Evolutionary conservation across 2,888 invertebrate species (phyloP).

Genomic region (Cerastoderma edule): DNA sequence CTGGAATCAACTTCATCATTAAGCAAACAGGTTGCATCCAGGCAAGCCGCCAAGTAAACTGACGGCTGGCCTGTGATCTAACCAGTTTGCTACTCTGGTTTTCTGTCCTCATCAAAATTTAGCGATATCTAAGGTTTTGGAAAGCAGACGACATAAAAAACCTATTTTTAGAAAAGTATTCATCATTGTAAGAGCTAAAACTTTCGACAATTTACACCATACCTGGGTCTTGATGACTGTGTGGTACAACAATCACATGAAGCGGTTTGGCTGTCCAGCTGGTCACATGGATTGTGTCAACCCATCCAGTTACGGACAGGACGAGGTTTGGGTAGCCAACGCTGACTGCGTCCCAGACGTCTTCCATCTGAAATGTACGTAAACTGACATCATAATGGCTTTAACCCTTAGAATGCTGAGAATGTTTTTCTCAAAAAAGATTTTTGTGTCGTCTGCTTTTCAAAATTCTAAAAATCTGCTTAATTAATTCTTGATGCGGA

Average conservation of each 20-base stretch:
- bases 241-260: conserved; percentile 97
- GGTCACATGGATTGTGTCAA: conserved; percentile 66
- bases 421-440: neutral
- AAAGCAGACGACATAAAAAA: no score
- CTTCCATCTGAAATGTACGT: conserved; percentile 68
- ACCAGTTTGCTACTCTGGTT: no score
- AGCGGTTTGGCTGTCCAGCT: conserved; percentile 84
- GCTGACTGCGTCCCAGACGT: conserved; percentile 64
- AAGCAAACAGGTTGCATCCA: no score
- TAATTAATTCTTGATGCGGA: neutral
- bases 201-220: no score
- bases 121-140: no score
- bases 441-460: neutral
- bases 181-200: no score
- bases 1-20: no score
- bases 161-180: no score
- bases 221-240: conserved; percentile 99
- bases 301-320: conserved; percentile 73
- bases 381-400: no score
- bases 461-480: neutral
- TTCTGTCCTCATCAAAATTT: no score
- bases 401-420: neutral
- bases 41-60: no score
- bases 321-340: conserved; percentile 71
- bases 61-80: no score